Conservation (phyloP, 2,888 invertebrate genomes). For the Psylliodes chrysocephalus region DNA sequence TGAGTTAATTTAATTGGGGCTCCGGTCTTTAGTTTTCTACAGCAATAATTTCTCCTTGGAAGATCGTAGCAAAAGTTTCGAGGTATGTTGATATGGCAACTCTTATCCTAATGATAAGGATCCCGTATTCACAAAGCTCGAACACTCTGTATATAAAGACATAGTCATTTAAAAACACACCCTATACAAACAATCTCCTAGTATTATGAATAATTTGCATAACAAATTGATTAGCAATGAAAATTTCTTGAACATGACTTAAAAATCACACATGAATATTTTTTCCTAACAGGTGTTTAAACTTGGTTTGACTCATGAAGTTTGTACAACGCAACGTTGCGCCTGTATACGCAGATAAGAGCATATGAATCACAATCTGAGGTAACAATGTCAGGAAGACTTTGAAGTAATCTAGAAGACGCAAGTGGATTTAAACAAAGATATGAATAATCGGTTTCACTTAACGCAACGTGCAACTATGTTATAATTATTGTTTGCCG, state of each 20-base stretch:
- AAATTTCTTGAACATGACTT: slow-evolving; percentile 17
- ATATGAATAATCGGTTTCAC: slow-evolving; percentile 11
- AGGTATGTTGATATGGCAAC: no score
- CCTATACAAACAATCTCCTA: slow-evolving; percentile 1
- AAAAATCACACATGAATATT: slow-evolving; percentile 20
- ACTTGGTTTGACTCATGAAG: slow-evolving; percentile 18
- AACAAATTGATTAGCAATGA: slow-evolving; percentile 3
- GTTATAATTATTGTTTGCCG: not conserved
- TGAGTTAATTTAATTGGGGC: no score
- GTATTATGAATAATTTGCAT: slow-evolving; percentile 21
- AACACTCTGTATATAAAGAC: no score
- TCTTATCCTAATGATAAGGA: no score
- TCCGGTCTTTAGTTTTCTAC: no score
- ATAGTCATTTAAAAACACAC: no score
- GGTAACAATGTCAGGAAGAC: slow-evolving; percentile 14
- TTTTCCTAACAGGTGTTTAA: slow-evolving; percentile 22
- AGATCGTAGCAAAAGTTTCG: no score
- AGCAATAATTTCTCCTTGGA: no score
- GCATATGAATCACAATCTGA: slow-evolving; percentile 13
- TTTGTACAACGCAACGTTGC: slow-evolving; percentile 15
- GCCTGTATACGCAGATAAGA: slow-evolving; percentile 17
- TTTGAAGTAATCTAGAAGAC: not conserved
- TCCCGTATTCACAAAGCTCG: no score
- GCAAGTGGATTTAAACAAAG: slow-evolving; percentile 17
- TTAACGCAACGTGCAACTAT: slow-evolving; percentile 6